Evolutionary conservation across 2,113 vertebrate species (phyloP).

Genomic region (Rhadina sibilatrix): DNA sequence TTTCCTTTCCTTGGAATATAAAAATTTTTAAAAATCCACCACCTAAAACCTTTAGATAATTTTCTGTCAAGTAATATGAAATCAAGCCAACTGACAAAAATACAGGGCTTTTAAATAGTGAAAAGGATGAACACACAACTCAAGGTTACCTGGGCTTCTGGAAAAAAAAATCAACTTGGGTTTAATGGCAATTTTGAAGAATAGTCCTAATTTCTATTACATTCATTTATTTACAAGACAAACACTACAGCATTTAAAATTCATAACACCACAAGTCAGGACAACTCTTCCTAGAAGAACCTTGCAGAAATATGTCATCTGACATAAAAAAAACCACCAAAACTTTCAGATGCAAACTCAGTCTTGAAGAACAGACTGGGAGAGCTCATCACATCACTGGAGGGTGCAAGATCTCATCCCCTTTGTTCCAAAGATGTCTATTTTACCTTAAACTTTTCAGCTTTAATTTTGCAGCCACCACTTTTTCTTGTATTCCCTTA

Average conservation of each 20-base stretch:
- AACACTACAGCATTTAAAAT: background rate
- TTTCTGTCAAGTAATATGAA: background rate
- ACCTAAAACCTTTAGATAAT: background rate
- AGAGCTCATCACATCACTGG: background rate
- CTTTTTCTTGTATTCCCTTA: background rate
- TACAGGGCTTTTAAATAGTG: background rate
- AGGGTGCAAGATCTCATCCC: background rate
- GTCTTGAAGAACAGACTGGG: background rate
- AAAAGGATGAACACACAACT: background rate
- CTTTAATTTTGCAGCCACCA: background rate
- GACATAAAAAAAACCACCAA: background rate
- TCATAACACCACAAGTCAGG: background rate
- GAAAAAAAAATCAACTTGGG: background rate
- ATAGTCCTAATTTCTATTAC: background rate
- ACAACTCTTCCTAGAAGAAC: background rate
- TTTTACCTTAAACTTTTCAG: background rate
- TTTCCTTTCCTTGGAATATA: background rate
- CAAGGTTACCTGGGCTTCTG: background rate
- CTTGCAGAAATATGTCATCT: background rate
- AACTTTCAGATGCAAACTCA: background rate
- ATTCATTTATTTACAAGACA: background rate
- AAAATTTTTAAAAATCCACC: background rate
- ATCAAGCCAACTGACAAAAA: background rate
- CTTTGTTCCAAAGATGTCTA: background rate
- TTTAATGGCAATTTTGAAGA: background rate